A percentile compares a stretch with the other conserved stretches of the same genome.
phyloP scores from a whole-genome alignment of 2,113 vertebrate species.

The Pionites leucogaster region DNA sequence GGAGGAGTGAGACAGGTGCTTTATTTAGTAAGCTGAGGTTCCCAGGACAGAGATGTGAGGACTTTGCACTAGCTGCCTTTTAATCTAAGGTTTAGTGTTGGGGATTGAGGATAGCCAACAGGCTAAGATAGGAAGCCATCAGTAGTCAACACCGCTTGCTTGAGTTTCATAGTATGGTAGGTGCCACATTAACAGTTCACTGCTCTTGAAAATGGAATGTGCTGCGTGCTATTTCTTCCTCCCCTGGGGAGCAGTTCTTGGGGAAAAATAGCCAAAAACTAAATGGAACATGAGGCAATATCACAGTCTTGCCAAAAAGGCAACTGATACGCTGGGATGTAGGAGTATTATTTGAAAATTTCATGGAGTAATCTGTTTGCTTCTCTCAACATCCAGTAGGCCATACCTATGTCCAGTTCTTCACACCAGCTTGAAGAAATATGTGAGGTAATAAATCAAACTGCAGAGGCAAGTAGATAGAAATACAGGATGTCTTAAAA shows the following conservation, averaged over 20 bases:
- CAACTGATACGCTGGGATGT: neutral
- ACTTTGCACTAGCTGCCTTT: neutral
- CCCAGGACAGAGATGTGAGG: rapidly evolving
- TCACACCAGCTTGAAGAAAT: neutral
- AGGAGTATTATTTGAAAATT: neutral
- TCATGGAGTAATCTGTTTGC: neutral
- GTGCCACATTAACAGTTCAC: neutral
- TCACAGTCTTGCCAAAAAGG: neutral
- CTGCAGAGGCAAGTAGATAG: neutral
- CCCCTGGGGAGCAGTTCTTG: neutral
- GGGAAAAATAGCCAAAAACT: neutral
- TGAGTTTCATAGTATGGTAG: neutral
- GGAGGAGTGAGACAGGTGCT: neutral
- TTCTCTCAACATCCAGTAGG: neutral
- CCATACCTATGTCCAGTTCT: neutral
- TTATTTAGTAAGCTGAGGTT: neutral
- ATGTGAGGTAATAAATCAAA: neutral
- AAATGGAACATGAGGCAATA: neutral
- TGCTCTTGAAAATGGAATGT: neutral
- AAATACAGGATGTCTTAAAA: neutral
- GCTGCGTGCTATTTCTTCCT: neutral
- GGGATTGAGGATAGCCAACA: neutral
- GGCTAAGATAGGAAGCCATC: neutral
- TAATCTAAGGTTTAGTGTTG: neutral
- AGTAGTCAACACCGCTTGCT: neutral